Conservation (phyloP, 2,113 vertebrate species). For the Sinocyclocheilus rhinocerous region DNA sequence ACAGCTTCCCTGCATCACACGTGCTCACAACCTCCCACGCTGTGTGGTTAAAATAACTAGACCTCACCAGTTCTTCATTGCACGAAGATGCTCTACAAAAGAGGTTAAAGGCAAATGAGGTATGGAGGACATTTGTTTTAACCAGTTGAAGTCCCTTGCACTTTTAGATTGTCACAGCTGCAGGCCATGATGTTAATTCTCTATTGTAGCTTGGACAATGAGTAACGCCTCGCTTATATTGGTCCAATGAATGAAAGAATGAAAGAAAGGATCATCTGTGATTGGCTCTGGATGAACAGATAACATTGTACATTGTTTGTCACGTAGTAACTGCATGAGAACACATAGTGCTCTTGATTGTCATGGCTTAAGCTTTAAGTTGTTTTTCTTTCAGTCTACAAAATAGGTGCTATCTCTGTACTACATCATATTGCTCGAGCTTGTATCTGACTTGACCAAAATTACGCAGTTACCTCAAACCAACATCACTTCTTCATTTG, state of each 20-base stretch:
- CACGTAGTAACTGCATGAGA: neutral
- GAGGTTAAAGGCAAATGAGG: neutral
- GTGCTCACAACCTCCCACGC: neutral
- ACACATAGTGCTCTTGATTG: neutral
- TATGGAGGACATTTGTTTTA: neutral
- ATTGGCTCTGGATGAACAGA: neutral
- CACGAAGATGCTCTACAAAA: neutral
- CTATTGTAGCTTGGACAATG: neutral
- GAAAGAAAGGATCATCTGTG: neutral
- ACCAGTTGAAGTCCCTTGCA: neutral
- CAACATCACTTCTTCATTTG: slow-evolving; percentile 5
- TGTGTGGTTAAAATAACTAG: slow-evolving; percentile 19
- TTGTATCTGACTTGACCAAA: neutral
- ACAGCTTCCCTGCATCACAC: neutral
- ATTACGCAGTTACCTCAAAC: neutral
- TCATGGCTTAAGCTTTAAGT: neutral
- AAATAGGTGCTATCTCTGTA: neutral
- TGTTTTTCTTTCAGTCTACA: neutral
- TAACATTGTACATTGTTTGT: neutral
- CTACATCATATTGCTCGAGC: neutral
- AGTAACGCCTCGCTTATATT: neutral
- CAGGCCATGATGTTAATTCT: neutral
- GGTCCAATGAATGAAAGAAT: neutral
- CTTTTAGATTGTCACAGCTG: neutral
- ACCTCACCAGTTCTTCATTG: neutral